These are phyloP conservation scores for Phortica magna DNA, from an alignment of 2,888 invertebrate genomes.

Conservation along the genomic window DNA sequence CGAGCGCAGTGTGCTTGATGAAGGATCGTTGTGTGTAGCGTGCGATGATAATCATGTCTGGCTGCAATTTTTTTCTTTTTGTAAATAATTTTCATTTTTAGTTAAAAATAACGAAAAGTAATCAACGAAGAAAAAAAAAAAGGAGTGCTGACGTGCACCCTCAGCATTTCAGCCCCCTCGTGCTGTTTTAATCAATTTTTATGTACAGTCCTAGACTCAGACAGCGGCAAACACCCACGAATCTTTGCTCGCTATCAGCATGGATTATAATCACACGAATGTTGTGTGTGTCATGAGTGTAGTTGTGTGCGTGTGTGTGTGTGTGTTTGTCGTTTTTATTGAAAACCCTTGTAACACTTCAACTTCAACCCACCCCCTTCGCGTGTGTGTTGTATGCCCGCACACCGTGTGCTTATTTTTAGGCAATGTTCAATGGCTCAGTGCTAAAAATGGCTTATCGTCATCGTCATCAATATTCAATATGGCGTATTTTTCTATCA, in stretches of 20 bases:
- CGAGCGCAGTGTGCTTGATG: slow-evolving; percentile 20
- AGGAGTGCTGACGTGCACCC: background rate
- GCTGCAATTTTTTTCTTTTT: background rate
- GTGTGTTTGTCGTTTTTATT: slow-evolving; percentile 49
- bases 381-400: slow-evolving; percentile 9
- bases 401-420: slow-evolving; percentile 60
- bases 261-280: slow-evolving; percentile 34
- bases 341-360: slow-evolving; percentile 68
- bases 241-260: slow-evolving; percentile 14
- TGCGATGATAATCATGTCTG: background rate
- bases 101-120: slow-evolving; percentile 20
- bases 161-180: background rate
- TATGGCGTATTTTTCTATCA: slow-evolving; percentile 48
- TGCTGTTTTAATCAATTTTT: slow-evolving; percentile 34
- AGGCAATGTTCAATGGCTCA: slow-evolving; percentile 40
- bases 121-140: background rate
- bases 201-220: background rate
- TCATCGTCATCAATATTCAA: slow-evolving; percentile 51
- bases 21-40: background rate
- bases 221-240: slow-evolving; percentile 39
- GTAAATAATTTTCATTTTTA: slow-evolving; percentile 15
- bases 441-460: slow-evolving; percentile 66
- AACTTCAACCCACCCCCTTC: slow-evolving; percentile 55
- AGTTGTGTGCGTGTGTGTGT: slow-evolving; percentile 1
- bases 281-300: background rate